phyloP scores from a whole-genome alignment of 1,140 invertebrate genomes.

The Lethrus apterus region DNA sequence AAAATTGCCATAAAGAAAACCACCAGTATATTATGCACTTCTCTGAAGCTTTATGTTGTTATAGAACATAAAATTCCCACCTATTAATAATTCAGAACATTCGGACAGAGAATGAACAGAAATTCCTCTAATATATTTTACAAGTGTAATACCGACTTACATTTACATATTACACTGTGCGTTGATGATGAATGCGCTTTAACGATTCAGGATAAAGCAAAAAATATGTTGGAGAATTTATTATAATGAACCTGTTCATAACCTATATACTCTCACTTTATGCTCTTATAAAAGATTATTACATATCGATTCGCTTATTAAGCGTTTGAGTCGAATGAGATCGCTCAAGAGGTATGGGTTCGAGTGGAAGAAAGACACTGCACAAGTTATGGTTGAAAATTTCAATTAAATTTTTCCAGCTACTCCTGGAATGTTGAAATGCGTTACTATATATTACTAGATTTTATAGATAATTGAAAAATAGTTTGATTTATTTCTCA shows the following conservation, averaged over 20 bases:
- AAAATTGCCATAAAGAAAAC: too few relatives aligned
- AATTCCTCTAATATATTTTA: too few relatives aligned
- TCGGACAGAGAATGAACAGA: too few relatives aligned
- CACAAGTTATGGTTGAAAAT: too few relatives aligned
- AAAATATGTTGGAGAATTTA: slow-evolving; percentile 17
- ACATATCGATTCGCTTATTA: slow-evolving; percentile 3
- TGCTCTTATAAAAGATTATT: slow-evolving; percentile 8
- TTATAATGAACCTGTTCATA: slow-evolving; percentile 15
- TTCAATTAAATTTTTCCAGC: slow-evolving; percentile 6
- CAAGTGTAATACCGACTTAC: slow-evolving; percentile 8
- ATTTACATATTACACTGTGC: slow-evolving; percentile 8
- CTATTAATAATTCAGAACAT: too few relatives aligned
- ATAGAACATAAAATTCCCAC: too few relatives aligned
- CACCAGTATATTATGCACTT: too few relatives aligned
- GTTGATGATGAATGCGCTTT: slow-evolving; percentile 7
- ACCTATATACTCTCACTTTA: slow-evolving; percentile 14
- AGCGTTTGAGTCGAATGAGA: too few relatives aligned
- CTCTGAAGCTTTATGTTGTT: too few relatives aligned
- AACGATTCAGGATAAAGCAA: background rate
- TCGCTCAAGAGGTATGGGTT: too few relatives aligned
- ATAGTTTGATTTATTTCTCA: slow-evolving; percentile 24
- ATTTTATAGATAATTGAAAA: slow-evolving; percentile 27
- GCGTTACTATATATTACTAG: slow-evolving; percentile 23
- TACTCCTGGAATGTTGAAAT: slow-evolving; percentile 22
- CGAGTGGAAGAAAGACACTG: too few relatives aligned